Percentiles rank a stretch among this genome's conserved stretches.
Evolutionary conservation across 1,140 invertebrate genomes (phyloP).

Genomic region (Drosophila busckii): DNA sequence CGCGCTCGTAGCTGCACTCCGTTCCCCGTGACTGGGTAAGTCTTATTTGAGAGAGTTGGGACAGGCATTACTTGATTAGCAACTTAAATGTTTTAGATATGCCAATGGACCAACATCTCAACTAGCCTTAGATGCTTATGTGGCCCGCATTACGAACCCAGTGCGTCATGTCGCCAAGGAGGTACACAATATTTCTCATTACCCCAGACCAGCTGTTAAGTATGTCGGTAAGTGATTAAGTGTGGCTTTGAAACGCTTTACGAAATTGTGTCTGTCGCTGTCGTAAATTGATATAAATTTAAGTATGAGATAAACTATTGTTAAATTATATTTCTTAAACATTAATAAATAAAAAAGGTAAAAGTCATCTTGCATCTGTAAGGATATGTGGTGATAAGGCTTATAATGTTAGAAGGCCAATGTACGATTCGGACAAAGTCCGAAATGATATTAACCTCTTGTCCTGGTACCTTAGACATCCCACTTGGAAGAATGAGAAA

Average conservation of each 20-base stretch:
- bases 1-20: slow-evolving; percentile 82
- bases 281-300: no score
- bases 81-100: slow-evolving; percentile 31
- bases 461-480: slow-evolving; percentile 87
- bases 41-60: neutral
- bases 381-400: slow-evolving; percentile 88
- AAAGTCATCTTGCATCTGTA: slow-evolving; percentile 87
- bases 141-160: slow-evolving; percentile 69
- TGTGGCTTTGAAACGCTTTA: neutral
- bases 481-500: slow-evolving; percentile 79
- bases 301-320: slow-evolving; percentile 51
- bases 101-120: slow-evolving; percentile 63
- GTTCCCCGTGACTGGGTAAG: slow-evolving; percentile 73
- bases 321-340: slow-evolving; percentile 79
- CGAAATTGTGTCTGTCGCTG: no score
- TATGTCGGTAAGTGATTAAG: slow-evolving; percentile 68
- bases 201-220: slow-evolving; percentile 66
- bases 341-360: slow-evolving; percentile 80
- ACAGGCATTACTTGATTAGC: neutral
- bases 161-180: slow-evolving; percentile 73
- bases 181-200: slow-evolving; percentile 68
- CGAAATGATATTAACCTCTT: slow-evolving; percentile 87
- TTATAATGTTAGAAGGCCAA: slow-evolving; percentile 84
- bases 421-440: slow-evolving; percentile 77
- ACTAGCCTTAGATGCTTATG: slow-evolving; percentile 68